Evolutionary conservation across 92 coral and sea anemone species (phyloP), one percentile per base, ranked within the genome.

Genomic region (Micromussa lordhowensis): DNA sequence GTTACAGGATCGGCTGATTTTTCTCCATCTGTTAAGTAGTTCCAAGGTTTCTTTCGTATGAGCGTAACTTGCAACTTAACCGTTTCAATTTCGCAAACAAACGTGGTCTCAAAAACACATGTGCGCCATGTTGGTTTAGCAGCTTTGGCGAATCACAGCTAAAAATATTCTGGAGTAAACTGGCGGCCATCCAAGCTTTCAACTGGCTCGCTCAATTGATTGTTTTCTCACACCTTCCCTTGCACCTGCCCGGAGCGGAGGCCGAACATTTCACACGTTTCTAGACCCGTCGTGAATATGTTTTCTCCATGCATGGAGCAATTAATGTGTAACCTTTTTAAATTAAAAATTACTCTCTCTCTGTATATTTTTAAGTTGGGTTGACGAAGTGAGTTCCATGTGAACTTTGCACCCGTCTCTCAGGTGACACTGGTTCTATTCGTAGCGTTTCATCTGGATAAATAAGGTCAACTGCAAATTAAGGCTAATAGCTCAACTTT

Each of bases 101-200:
- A 17, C 36, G 36, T 66, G 40, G 38, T n/a, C 31, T 24, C 36
- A 38, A 35, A 81, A 49, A 78, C 86, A 82, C 86, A 30, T 82
- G 86, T 68, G 28, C 1, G 14, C 26, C 78, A 48, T 70, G 31
- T 69, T 70, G 78, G 21, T 30, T 30, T 5, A 16, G 29, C 18
- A 30, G 68, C 21, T 66, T 82, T 70, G 14, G 75, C 29, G 2
- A 48, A 36, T 82, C 86, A 82, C 44, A 49, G 36, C 86, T 82
- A 82, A 82, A 82, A 82, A 82, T 82, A 82, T 82, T 82, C 38
- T 35, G 29, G n/a, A 26, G 63, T 49, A 18, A 61, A 70, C 28
- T 68, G 86, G 86, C 86, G 77, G 10, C 17, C 66, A 4, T 68
- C 77, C 86, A 82, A 51, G 19, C 26, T 54, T 40, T 40, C 48